Conservation (phyloP, 2,113 vertebrate species). For the Pavo muticus region DNA sequence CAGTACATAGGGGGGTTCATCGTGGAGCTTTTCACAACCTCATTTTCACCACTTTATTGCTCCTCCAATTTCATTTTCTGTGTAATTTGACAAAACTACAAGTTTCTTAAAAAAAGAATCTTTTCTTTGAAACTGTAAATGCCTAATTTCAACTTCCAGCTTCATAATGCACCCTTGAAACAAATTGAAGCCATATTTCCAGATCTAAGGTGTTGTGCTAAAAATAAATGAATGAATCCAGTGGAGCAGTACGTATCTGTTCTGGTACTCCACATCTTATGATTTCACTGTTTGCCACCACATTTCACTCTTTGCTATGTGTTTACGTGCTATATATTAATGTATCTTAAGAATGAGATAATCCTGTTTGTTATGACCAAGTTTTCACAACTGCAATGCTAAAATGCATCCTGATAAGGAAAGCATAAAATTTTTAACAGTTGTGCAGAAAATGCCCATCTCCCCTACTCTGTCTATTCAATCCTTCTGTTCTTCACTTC, state of each 20-base stretch:
- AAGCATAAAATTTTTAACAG: neutral
- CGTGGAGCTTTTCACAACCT: conserved; percentile 45
- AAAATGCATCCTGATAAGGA: neutral
- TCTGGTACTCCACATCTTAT: neutral
- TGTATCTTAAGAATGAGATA: neutral
- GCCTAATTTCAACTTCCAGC: conserved; percentile 15
- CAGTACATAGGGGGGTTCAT: neutral
- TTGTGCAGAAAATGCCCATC: neutral
- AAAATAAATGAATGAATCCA: neutral
- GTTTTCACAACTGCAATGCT: neutral
- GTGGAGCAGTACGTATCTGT: neutral
- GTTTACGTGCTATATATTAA: neutral
- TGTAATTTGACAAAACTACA: conserved; percentile 64
- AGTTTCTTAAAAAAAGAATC: conserved; percentile 15
- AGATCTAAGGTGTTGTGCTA: neutral
- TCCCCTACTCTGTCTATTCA: neutral
- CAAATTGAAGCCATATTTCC: conserved; percentile 47
- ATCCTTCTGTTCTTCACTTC: neutral
- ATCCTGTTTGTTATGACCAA: neutral
- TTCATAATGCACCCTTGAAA: conserved; percentile 25
- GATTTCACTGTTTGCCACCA: neutral
- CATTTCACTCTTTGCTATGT: neutral
- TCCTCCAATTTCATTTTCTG: conserved; percentile 61
- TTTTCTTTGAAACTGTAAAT: conserved; percentile 49
- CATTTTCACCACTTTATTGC: conserved; percentile 50